A percentile compares a stretch with the other conserved stretches of the same genome.
phyloP scores from a whole-genome alignment of 2,888 invertebrate genomes.

The Gryllus longicercus region DNA sequence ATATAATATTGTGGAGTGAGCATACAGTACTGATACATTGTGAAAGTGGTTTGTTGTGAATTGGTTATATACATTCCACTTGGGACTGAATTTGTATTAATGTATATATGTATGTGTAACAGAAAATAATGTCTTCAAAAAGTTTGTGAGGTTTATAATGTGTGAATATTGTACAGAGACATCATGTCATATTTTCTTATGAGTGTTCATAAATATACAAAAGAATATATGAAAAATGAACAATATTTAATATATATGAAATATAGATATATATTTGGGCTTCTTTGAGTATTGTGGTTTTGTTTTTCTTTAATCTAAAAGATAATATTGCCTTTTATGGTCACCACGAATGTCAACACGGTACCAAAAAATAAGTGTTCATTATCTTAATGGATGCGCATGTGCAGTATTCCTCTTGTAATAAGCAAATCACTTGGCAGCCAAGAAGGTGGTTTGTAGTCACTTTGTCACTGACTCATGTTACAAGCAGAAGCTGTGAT shows the following conservation, averaged over 20 bases:
- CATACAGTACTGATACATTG: background rate
- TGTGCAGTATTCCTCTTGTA: too few species aligned
- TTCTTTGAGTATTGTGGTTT: too few species aligned
- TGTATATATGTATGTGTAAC: background rate
- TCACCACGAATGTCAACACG: too few species aligned
- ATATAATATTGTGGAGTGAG: background rate
- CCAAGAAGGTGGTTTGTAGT: too few species aligned
- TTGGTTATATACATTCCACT: background rate
- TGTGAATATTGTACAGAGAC: background rate
- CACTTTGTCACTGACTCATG: too few species aligned
- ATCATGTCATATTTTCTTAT: conserved; percentile 8
- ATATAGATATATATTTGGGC: too few species aligned
- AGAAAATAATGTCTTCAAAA: background rate
- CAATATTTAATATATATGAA: background rate
- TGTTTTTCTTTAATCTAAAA: too few species aligned
- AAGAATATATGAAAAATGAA: background rate
- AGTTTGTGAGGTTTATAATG: conserved; percentile 5
- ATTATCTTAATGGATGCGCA: too few species aligned
- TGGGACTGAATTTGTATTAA: background rate
- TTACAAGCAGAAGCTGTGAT: too few species aligned
- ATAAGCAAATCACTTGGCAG: too few species aligned
- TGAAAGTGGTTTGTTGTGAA: conserved; percentile 17
- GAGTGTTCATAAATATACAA: conserved; percentile 17
- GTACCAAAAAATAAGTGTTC: too few species aligned
- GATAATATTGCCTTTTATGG: too few species aligned